A percentile compares a stretch with the other conserved stretches of the same genome.
Conservation (phyloP, 2,113 vertebrate species). For the Cisticola juncidis region DNA sequence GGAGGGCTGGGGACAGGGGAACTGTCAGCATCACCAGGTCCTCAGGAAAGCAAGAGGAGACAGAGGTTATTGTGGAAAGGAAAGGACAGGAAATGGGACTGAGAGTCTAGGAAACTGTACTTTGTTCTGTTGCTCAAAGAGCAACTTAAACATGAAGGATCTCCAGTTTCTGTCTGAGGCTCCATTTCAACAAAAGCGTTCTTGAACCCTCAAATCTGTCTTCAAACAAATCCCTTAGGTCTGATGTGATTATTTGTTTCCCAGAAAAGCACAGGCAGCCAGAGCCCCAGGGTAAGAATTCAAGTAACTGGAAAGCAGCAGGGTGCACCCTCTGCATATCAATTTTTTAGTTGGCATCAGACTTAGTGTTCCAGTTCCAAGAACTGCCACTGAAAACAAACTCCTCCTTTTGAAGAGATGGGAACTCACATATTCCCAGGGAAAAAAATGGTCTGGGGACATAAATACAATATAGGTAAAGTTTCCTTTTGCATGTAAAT, state of each 20-base stretch:
- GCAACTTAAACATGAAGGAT: neutral
- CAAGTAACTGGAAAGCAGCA: neutral
- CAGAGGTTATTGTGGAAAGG: neutral
- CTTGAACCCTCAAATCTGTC: neutral
- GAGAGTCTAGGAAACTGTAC: neutral
- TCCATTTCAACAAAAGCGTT: neutral
- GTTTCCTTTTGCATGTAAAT: slow-evolving; percentile 34
- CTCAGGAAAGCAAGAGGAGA: neutral
- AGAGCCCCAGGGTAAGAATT: neutral
- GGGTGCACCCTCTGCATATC: slow-evolving; percentile 51
- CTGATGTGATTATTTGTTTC: slow-evolving; percentile 33
- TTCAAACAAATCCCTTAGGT: neutral
- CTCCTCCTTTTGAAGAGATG: slow-evolving; percentile 48
- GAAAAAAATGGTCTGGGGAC: neutral
- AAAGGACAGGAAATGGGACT: neutral
- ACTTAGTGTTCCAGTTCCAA: slow-evolving; percentile 47
- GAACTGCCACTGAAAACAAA: slow-evolving; percentile 53
- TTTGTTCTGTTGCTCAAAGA: neutral
- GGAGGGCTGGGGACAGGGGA: neutral
- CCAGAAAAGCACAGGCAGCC: neutral
- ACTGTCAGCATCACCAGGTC: neutral
- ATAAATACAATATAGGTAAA: slow-evolving; percentile 26
- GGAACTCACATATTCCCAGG: slow-evolving; percentile 62
- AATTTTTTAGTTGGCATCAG: slow-evolving; percentile 48
- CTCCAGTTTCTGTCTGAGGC: neutral